These are phyloP conservation scores for Tipula helvola DNA, from an alignment of 2,888 invertebrate genomes.

Conservation along the genomic window DNA sequence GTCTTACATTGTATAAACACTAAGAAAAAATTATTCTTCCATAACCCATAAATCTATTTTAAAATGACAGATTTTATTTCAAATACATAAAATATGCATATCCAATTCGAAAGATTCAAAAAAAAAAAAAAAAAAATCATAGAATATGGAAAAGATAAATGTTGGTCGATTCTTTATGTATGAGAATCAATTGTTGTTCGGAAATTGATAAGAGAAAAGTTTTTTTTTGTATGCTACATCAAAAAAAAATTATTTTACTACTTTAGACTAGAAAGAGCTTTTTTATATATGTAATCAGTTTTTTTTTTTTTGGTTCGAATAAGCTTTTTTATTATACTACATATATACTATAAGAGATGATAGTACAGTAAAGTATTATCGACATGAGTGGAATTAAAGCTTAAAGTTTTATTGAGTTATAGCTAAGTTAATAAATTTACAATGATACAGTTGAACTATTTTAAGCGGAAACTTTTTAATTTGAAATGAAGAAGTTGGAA, in stretches of 20 bases:
- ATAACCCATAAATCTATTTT: neutral
- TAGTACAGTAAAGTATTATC: neutral
- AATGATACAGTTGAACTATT: neutral
- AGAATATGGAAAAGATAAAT: neutral
- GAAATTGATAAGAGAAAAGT: neutral
- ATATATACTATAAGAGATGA: neutral
- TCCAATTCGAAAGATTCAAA: neutral
- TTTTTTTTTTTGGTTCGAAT: neutral
- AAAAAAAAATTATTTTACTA: neutral
- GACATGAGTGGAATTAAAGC: neutral
- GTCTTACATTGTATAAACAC: neutral
- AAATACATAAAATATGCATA: slow-evolving; percentile 4
- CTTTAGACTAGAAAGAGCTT: neutral
- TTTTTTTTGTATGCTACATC: neutral
- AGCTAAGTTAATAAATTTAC: neutral
- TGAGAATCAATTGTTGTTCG: neutral
- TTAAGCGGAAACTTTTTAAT: neutral
- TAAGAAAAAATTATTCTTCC: neutral
- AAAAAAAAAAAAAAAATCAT: neutral
- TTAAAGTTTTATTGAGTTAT: neutral
- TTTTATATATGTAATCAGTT: neutral
- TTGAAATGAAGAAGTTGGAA: neutral
- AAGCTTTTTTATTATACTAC: neutral
- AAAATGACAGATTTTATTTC: neutral
- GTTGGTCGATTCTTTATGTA: neutral